Evolutionary conservation across 2,888 invertebrate species (phyloP).

Genomic region (Leptopilina myrica): DNA sequence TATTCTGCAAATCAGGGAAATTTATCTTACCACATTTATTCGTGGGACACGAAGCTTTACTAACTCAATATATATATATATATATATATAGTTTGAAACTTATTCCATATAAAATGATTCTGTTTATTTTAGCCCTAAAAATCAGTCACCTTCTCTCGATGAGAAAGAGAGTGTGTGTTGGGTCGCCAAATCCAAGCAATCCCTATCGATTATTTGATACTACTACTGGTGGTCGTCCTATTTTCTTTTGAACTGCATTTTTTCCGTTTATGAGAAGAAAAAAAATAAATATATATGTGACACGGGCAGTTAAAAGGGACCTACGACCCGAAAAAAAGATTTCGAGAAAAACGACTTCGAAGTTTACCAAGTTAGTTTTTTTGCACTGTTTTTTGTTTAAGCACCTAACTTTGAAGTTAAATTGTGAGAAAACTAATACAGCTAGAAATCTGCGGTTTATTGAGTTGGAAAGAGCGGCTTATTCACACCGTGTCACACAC

Average conservation of each 20-base stretch:
- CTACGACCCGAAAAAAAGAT: too few relatives aligned
- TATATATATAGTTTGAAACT: not conserved
- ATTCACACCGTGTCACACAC: too few relatives aligned
- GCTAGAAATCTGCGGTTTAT: too few relatives aligned
- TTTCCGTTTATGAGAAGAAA: not conserved
- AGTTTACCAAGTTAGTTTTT: too few relatives aligned
- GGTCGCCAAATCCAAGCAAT: constrained; percentile 36
- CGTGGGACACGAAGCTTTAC: not conserved
- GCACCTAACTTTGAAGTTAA: too few relatives aligned
- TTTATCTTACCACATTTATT: not conserved
- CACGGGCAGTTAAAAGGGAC: too few relatives aligned
- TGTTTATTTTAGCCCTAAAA: constrained; percentile 29
- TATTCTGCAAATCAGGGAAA: not conserved
- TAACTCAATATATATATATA: not conserved
- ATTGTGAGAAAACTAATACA: too few relatives aligned
- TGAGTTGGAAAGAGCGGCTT: too few relatives aligned
- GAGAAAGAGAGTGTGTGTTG: constrained; percentile 2
- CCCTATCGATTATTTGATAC: constrained; percentile 36
- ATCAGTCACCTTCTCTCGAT: not conserved
- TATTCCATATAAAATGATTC: constrained; percentile 8
- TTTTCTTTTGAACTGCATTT: constrained; percentile 27
- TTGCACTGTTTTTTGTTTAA: too few relatives aligned
- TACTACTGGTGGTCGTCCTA: constrained; percentile 7
- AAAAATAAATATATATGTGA: not conserved
- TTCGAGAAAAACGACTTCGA: too few relatives aligned